Evolutionary conservation across 2,797 vertebrate species (phyloP).

Genomic region (Euthynnus affinis): DNA sequence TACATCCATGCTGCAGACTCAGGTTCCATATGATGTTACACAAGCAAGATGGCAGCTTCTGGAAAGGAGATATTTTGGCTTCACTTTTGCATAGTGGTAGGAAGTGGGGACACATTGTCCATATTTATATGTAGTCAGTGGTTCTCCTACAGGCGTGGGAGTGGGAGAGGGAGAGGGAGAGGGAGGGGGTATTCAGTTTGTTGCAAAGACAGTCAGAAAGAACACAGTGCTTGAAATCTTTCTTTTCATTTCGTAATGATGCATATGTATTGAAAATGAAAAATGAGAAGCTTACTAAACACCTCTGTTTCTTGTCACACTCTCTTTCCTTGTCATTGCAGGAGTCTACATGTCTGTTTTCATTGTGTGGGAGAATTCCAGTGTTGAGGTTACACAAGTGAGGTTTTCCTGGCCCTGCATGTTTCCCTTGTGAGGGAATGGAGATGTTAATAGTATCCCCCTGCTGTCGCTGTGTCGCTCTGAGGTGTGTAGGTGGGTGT

Average conservation of each 20-base stretch:
- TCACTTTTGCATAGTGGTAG: too few relatives aligned
- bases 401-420: constrained; percentile 54
- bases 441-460: constrained; percentile 25
- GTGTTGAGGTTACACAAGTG: neutral
- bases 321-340: constrained; percentile 29
- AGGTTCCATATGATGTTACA: too few relatives aligned
- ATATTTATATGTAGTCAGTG: neutral
- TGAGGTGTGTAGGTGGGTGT: constrained; percentile 49
- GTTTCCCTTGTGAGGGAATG: constrained; percentile 17
- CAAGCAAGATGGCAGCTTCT: too few relatives aligned
- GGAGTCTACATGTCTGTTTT: constrained; percentile 32
- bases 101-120: too few relatives aligned
- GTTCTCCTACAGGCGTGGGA: too few relatives aligned
- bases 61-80: too few relatives aligned
- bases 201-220: neutral
- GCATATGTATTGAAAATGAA: neutral
- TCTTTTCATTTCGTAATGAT: neutral
- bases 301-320: constrained; percentile 17
- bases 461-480: neutral
- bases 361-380: constrained; percentile 29
- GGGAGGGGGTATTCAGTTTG: too few relatives aligned
- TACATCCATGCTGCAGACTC: too few relatives aligned
- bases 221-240: neutral
- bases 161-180: too few relatives aligned
- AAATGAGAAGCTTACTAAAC: constrained; percentile 6